Evolutionary conservation across 30 jellyfish, hydroid and myxozoan genomes (phyloP), one percentile per base, ranked within the genome.

Genomic region (Aurelia sp.): DNA sequence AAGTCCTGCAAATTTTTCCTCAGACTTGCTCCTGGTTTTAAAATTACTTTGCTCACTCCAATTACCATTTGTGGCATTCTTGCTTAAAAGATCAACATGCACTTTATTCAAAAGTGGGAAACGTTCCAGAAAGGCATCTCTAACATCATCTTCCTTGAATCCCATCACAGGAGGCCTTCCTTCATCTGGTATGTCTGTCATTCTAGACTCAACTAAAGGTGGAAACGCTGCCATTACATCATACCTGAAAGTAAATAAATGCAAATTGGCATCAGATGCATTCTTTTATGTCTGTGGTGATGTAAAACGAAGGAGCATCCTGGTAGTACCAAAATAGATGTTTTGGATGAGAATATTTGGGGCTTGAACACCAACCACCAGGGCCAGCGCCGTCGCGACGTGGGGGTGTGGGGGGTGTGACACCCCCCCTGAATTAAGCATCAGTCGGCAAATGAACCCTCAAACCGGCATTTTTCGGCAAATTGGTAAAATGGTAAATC

Each of bases 171-270:
- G 92, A 10, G 92, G 92, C 72, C 92, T 82, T 24, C 92, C 92
- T 8, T 57, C 44, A 13, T 58, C 85, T 19, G 92, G 72, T 13
- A 70, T 11, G 47, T 82, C 92, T 27, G 66, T 82, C 67, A 69
- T 31, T 58, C 62, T 69, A 8, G 86, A 50, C 50, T 82, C 73
- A 69, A 60, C 73, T 10, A 82, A 12, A 9, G 92, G 92, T 53
- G 92, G 92, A 62, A 70, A 68, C 0, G 92, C 92, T 20, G 74
- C 80, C 78, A 82, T 70, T 38, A 82, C 92, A 58, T 82, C 86
- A 82, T n/a, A 82, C 92, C 92, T 82, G 48, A 17, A 41, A 35
- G 0, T 69, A 69, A 44, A 21, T 11, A 61, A 13, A n/a, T 38
- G 3, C 33, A 27, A 27, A 27, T 27, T 27, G 2, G 33, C 2